phyloP scores from a whole-genome alignment of 2,113 vertebrate species.

The Tetrao urogallus region DNA sequence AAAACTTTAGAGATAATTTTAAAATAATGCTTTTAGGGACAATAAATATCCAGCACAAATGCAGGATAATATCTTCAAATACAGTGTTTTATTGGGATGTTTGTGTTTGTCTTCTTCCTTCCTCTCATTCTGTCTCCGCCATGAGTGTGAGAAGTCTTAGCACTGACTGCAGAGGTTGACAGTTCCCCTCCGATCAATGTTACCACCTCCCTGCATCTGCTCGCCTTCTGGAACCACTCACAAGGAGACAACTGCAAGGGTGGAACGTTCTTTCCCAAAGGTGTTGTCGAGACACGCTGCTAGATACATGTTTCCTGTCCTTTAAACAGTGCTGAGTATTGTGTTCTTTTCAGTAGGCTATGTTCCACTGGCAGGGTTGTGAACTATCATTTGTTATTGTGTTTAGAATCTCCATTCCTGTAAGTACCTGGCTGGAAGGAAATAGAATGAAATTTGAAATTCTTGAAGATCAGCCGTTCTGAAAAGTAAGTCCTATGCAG shows the following conservation, averaged over 20 bases:
- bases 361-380: background rate
- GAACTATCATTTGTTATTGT: background rate
- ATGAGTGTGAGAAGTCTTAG: background rate
- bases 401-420: background rate
- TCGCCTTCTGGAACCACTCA: constrained; percentile 6
- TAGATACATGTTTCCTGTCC: constrained; percentile 46
- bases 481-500: background rate
- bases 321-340: constrained; percentile 26
- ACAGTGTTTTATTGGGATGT: background rate
- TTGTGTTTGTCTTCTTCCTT: background rate
- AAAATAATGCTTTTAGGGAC: background rate
- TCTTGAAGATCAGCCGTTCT: background rate
- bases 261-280: constrained; percentile 33
- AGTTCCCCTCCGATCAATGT: background rate
- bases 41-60: background rate
- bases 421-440: background rate
- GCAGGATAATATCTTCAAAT: background rate
- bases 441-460: background rate
- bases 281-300: background rate
- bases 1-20: background rate
- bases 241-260: constrained; percentile 1
- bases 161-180: background rate
- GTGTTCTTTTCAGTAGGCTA: background rate
- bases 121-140: background rate
- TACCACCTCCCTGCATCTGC: background rate